Base-by-base conservation (phyloP, 2,797 vertebrate species). In the Thaleichthys pacificus region DNA sequence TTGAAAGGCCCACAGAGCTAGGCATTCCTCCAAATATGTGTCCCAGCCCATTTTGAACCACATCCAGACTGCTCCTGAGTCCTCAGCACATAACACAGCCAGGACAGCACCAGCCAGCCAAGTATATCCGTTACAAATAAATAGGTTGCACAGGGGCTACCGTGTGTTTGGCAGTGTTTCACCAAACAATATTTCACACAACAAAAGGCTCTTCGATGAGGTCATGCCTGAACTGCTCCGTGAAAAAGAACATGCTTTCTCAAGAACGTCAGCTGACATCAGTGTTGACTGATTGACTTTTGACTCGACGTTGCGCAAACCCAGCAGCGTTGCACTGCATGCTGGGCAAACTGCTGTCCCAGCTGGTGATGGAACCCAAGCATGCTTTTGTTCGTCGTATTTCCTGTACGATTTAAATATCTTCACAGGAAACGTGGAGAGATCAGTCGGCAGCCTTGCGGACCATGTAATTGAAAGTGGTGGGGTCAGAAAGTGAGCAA, bases 401-500 rank as follows among this genome's bases (percentile, higher is more conserved):
- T 57, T 32, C 49, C 67, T 35, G 30, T 12, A 5, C 51, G 81
- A 85, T 66, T 68, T 81, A 73, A 30, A 58, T 66, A 82, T 80
- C 78, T 88, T 63, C 54, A 72, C 64, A 71, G 74, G 72, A 22
- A 85, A 85, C 78, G 78, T 80, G 87, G 85, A 75, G 70, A 78
- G 81, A 89, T 91, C 88, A 86, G 84, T 86, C 83, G 66, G 42
- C 57, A 69, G 78, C 84, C 38, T 88, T 81, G 88, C 81, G 82
- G 81, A 72, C 82, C 85, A 70, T 91, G 89, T 88, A 89, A 91
- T 85, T 88, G 77, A 88, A 84, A 87, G 82, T 66, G 77, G 71
- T 74, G 77, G 77, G 74, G 72, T 26, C 71, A 77, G 78, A 4
- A 68, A 78, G 82, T 74, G 85, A 80, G 71, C 77, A 86, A 84